Evolutionary conservation across 2,888 invertebrate genomes (phyloP), one percentile per base, ranked within the genome.

Genomic region (Rhopalosiphum nymphaeae): DNA sequence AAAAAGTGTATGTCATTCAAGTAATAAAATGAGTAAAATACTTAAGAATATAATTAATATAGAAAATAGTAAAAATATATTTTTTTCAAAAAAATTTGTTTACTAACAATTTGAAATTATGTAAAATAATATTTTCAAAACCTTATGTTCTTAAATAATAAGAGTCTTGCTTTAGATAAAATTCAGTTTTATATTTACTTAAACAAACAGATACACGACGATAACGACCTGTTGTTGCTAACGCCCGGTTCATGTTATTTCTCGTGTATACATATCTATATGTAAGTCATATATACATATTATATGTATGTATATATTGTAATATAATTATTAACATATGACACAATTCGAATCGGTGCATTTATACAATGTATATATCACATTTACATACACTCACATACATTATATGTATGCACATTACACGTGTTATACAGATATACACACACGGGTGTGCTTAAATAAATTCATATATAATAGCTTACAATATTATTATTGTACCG

Each of bases 161-260:
- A 53, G 21, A 53, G 53, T 53, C 53, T 53, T 53, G 53, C 53
- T 53, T 53, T 53, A 53, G 53, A 53, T 53, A 21, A 16, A 4
- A 53, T 16, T 53, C 53, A 53, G 53, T 53, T 53, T 21, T 36
- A 78, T 78, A 78, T 86, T 46, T 42, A 91, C 16, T 91, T 78
- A 29, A 16, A 91, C 42, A 46, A 29, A 84, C 53, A 0, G 91
- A 91, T 78, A 53, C 89, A 44, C 91, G 78, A 11, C 57, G 13
- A 36, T 36, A 42, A 44, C 49, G 49, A 91, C 91, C 78, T 91
- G 91, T 91, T 91, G 91, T 46, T 21, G 42, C 91, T 53, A 42
- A 61, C 46, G 29, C 56, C 53, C 42, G 46, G 46, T 49, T 78
- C 29, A 78, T 42, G 91, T 61, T 29, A 53, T 89, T 88, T 88